Percentiles rank a stretch among this genome's conserved stretches.
phyloP scores from a whole-genome alignment of 1,140 invertebrate species.

The Drosophila nikananu region DNA sequence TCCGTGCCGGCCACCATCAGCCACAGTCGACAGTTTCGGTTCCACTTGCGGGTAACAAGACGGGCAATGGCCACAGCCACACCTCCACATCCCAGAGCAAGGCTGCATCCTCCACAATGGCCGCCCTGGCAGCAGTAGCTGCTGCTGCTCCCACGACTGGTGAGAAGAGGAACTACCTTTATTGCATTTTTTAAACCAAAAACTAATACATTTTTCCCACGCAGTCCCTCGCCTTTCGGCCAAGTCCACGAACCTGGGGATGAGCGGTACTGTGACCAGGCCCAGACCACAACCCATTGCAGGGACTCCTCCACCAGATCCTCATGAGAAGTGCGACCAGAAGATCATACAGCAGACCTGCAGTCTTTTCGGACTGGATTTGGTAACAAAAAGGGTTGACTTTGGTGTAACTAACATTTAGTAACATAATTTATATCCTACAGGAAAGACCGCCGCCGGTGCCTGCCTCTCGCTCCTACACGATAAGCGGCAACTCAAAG shows the following conservation, averaged over 20 bases:
- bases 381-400: slow-evolving; percentile 87
- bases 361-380: slow-evolving; percentile 94
- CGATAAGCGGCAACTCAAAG: slow-evolving; percentile 96
- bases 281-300: slow-evolving; percentile 95
- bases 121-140: slow-evolving; percentile 60
- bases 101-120: slow-evolving; percentile 56
- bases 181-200: fast-evolving
- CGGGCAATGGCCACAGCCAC: slow-evolving; percentile 2
- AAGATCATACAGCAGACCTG: slow-evolving; percentile 96
- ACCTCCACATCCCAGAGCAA: slow-evolving; percentile 42
- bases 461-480: slow-evolving; percentile 95
- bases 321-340: slow-evolving; percentile 92
- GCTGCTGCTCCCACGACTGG: slow-evolving; percentile 62
- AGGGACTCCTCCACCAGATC: slow-evolving; percentile 92
- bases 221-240: slow-evolving; percentile 74
- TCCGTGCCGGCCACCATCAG: slow-evolving; percentile 17
- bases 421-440: neutral
- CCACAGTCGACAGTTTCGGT: slow-evolving; percentile 10
- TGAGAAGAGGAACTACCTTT: neutral
- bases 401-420: neutral
- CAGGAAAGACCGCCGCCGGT: slow-evolving; percentile 95
- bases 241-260: slow-evolving; percentile 71
- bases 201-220: neutral
- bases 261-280: slow-evolving; percentile 86
- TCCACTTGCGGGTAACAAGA: slow-evolving; percentile 45